Base-by-base conservation (phyloP, 1,140 invertebrate genomes). In the Teleogryllus occipitalis region DNA sequence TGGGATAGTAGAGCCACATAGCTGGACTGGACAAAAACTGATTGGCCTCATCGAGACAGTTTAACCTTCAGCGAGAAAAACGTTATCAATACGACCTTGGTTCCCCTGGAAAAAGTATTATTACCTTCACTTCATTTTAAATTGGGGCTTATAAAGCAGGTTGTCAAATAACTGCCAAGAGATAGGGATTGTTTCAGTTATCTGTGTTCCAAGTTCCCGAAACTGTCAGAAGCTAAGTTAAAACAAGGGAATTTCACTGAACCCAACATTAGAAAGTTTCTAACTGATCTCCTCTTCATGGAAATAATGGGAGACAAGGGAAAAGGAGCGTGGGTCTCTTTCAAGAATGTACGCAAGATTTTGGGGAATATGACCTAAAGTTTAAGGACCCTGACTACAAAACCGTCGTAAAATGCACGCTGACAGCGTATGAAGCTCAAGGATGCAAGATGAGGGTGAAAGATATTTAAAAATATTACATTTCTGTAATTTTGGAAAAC, bases 121-220 rank as follows among this genome's bases (percentile, higher is more conserved):
- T 77, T 86, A 78, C 84, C 84, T 75, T 85, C 83, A 72, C 82
- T 87, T 46, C 84, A 87, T 81, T 85, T 87, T 21, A 87, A 87
- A 78, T 82, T 87, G 75, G 82, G 84, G 4, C 73, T 86, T 79
- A 82, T 85, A 78, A 86, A 85, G 81, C 80, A 84, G 79, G 84
- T 85, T 82, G 82, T 85, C 14, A 84, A 84, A 80, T 81, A 82
- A 75, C 76, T 86, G 39, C 75, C 84, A 48, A 82, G 83, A 82
- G 81, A 85, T 80, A 83, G 83, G n/a, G 80, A 79, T 74, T 82
- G 83, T 82, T 85, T 85, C 75, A 78, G 78, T 80, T 82, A 84
- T 80, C 79, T 86, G 74, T 82, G 78, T 82, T 76, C 80, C 65
- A 83, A 84, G 80, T 86, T 85, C 80, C 83, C 82, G 1, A 75